A percentile compares a stretch with the other conserved stretches of the same genome.
These are phyloP conservation scores for Smithornis capensis DNA, from an alignment of 2,113 vertebrate genomes.

Conservation along the genomic window DNA sequence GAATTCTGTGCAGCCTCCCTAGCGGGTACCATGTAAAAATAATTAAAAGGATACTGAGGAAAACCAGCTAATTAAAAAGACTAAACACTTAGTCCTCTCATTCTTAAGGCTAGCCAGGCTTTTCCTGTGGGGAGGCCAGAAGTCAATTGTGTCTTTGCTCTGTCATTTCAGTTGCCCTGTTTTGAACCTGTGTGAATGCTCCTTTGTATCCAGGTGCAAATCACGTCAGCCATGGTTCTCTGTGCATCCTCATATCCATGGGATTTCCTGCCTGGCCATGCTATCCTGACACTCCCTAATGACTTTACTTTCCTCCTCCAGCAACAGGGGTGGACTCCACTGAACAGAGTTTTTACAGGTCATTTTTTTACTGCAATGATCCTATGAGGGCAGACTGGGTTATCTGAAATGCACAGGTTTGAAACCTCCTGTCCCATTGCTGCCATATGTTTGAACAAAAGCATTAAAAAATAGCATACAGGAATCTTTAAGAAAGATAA, in stretches of 20 bases:
- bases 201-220: neutral
- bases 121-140: neutral
- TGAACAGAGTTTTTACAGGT: neutral
- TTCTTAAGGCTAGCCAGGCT: neutral
- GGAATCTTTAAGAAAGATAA: neutral
- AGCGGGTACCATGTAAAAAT: neutral
- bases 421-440: neutral
- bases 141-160: neutral
- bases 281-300: neutral
- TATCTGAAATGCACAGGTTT: neutral
- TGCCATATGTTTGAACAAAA: neutral
- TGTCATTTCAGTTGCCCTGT: neutral
- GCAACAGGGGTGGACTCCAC: neutral
- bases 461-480: neutral
- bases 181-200: neutral
- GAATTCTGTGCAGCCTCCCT: neutral
- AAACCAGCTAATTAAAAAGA: conserved; percentile 38
- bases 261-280: neutral
- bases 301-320: neutral
- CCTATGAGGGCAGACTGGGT: neutral
- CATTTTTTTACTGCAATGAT: neutral
- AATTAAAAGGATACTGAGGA: conserved; percentile 31
- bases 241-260: accelerated
- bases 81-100: neutral
- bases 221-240: neutral